Percentiles rank a stretch among this genome's conserved stretches.
Conservation (phyloP, 1,140 invertebrate genomes). For the Bombus huntii region DNA sequence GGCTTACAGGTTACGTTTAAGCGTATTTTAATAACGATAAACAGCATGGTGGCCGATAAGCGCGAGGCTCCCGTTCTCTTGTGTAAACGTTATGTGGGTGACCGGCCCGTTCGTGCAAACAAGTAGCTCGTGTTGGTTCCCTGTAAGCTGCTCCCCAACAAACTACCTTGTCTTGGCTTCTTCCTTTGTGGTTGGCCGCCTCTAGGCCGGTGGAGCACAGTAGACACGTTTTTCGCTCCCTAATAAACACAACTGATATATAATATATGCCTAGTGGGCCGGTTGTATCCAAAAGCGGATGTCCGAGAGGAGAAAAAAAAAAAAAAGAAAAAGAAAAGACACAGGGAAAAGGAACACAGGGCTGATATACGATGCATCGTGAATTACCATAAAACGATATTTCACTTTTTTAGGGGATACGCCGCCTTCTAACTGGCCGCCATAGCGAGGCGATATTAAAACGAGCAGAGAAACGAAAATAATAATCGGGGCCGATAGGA, state of each 20-base stretch:
- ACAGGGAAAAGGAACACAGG: background rate
- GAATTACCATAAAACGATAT: conserved; percentile 61
- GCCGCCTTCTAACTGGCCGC: conserved; percentile 1
- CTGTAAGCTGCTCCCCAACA: conserved; percentile 66
- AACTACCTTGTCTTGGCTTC: conserved; percentile 64
- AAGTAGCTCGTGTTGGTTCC: conserved; percentile 69
- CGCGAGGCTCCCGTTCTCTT: conserved; percentile 6
- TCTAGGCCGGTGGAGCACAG: conserved; percentile 53
- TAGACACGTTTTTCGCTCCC: conserved; percentile 65
- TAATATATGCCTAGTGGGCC: conserved; percentile 62
- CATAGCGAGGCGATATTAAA: conserved; percentile 20
- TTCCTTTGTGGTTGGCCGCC: conserved; percentile 65
- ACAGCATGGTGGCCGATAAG: conserved; percentile 52
- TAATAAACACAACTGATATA: conserved; percentile 70
- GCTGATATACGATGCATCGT: conserved; percentile 51
- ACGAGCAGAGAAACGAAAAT: conserved; percentile 28
- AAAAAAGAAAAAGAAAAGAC: background rate
- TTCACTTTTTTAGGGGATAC: conserved; percentile 46
- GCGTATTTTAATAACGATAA: conserved; percentile 54
- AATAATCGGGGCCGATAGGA: conserved; percentile 21
- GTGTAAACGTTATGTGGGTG: conserved; percentile 59
- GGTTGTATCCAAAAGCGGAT: conserved; percentile 46
- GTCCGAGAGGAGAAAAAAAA: conserved; percentile 22
- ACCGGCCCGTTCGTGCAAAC: conserved; percentile 66
- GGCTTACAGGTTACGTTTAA: conserved; percentile 17